phyloP scores from a whole-genome alignment of 2,797 vertebrate genomes.

The Scolopax rusticola region DNA sequence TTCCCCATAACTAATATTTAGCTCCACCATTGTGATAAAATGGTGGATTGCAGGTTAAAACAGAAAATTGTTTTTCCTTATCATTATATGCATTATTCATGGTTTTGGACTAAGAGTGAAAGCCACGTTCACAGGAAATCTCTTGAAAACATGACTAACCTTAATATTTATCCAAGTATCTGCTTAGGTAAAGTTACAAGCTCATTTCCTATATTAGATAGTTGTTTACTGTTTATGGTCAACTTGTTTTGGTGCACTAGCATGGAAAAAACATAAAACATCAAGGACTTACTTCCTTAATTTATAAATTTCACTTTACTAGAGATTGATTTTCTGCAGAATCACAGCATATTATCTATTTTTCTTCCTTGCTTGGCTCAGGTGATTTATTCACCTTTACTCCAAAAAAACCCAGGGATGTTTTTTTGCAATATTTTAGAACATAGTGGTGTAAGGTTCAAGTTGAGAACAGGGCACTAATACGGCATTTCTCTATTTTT shows the following conservation, averaged over 20 bases:
- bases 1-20: not conserved
- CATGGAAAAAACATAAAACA: not conserved
- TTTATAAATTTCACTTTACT: not conserved
- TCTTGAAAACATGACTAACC: not conserved
- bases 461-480: not conserved
- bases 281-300: not conserved
- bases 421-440: not conserved
- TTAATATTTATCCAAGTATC: not conserved
- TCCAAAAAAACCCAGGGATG: not conserved
- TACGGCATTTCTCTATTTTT: not conserved
- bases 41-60: not conserved
- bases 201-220: not conserved
- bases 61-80: not conserved
- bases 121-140: not conserved
- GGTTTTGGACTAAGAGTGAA: not conserved
- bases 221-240: not conserved
- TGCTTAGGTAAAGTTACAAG: not conserved
- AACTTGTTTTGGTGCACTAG: not conserved
- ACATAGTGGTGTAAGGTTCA: not conserved
- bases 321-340: not conserved
- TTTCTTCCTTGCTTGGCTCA: not conserved
- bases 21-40: not conserved
- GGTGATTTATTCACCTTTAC: not conserved
- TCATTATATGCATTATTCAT: not conserved
- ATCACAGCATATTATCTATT: not conserved